Conservation (phyloP, 2,113 vertebrate species). For the Glaucidium brasilianum region DNA sequence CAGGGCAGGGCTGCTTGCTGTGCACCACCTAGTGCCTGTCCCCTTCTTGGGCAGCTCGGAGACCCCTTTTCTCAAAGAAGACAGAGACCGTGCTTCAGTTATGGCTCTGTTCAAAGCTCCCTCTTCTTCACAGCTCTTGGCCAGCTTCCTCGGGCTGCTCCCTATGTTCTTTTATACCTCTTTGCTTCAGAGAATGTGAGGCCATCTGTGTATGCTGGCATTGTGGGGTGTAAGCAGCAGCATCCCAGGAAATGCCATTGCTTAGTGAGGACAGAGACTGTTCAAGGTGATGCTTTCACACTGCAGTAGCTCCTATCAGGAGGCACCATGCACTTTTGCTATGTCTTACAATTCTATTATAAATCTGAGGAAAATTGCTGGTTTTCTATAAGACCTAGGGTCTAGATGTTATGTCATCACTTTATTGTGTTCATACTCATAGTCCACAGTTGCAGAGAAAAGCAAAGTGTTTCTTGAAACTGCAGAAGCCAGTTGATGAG, state of each 20-base stretch:
- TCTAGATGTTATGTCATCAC: neutral
- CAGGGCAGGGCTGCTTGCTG: neutral
- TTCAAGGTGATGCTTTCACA: neutral
- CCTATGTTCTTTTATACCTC: neutral
- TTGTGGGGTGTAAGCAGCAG: neutral
- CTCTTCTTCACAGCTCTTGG: neutral
- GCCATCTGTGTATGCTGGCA: neutral
- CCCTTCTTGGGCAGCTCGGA: fast-evolving
- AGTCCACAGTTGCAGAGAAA: neutral
- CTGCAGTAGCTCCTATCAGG: neutral
- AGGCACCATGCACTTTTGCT: neutral
- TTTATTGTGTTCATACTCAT: neutral
- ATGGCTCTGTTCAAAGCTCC: neutral
- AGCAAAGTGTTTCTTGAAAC: neutral
- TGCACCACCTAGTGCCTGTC: neutral
- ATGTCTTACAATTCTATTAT: neutral
- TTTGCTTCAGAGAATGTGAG: neutral
- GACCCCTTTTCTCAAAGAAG: neutral
- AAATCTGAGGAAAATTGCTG: neutral
- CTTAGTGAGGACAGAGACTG: neutral
- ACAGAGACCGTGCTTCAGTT: neutral
- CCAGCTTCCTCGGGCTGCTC: neutral
- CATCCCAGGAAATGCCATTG: neutral
- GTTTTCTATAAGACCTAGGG: neutral
- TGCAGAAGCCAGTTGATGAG: neutral